Percentiles rank a stretch among this genome's conserved stretches.
Conservation (phyloP, 2,797 vertebrate species). For the Valencia hispanica region DNA sequence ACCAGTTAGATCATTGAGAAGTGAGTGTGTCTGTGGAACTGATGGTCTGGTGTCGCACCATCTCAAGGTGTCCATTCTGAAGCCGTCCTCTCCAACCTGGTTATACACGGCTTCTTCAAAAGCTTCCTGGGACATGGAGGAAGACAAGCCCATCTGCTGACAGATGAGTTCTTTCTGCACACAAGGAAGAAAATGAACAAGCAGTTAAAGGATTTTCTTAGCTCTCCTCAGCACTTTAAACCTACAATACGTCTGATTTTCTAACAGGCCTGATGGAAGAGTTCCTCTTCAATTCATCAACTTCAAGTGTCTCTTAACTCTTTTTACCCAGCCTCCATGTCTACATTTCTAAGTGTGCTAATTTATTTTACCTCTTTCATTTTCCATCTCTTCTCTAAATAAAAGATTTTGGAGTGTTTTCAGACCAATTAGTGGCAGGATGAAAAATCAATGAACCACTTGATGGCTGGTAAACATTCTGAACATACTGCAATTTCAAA, state of each 20-base stretch:
- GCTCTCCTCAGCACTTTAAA: background rate
- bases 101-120: conserved; percentile 85
- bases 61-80: conserved; percentile 85
- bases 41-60: conserved; percentile 77
- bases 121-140: conserved; percentile 63
- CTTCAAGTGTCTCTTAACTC: background rate
- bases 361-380: background rate
- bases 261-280: background rate
- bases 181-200: background rate
- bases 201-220: background rate
- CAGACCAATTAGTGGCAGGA: background rate
- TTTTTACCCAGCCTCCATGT: background rate
- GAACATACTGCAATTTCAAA: conserved; percentile 3
- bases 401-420: conserved; percentile 10
- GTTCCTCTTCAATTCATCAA: background rate
- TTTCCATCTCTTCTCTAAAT: conserved; percentile 5
- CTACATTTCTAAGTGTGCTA: background rate
- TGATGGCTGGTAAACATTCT: conserved; percentile 22
- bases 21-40: background rate
- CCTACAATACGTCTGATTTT: background rate
- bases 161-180: conserved; percentile 90
- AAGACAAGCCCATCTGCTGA: conserved; percentile 83
- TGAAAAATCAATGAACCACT: conserved; percentile 9
- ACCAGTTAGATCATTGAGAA: background rate
- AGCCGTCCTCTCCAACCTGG: conserved; percentile 80